These are phyloP conservation scores for Maconellicoccus hirsutus DNA, from an alignment of 1,140 invertebrate species.

Conservation along the genomic window DNA sequence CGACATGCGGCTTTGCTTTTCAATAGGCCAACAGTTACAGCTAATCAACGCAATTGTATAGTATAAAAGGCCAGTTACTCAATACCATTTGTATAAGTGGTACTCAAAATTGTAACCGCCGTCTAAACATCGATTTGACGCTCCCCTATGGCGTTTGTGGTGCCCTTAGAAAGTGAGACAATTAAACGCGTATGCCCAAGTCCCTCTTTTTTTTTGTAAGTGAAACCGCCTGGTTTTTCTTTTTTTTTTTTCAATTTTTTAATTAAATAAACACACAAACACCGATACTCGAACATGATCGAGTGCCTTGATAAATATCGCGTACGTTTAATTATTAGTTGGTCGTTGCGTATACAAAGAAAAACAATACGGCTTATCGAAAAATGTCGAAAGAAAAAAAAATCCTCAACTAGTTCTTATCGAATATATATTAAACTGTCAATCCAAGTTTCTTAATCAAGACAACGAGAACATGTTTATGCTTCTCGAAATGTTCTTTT, in stretches of 20 bases:
- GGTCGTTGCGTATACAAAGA: background rate
- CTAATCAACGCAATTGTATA: constrained; percentile 1
- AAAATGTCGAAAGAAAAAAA: background rate
- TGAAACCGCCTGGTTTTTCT: background rate
- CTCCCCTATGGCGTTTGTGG: background rate
- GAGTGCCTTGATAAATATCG: background rate
- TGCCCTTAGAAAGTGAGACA: too few relatives aligned
- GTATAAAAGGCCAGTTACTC: constrained; percentile 7
- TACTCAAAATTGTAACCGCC: background rate
- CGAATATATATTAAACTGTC: constrained; percentile 9
- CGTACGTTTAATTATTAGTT: background rate
- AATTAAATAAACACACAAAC: background rate
- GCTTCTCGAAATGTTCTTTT: constrained; percentile 3
- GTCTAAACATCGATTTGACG: background rate
- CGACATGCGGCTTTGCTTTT: background rate
- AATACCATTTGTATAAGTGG: background rate
- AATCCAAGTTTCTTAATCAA: constrained; percentile 4
- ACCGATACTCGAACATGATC: background rate
- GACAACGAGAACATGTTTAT: constrained; percentile 3
- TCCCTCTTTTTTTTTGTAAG: background rate
- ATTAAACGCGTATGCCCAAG: too few relatives aligned
- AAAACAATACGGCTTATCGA: background rate
- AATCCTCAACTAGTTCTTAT: constrained; percentile 4
- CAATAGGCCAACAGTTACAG: background rate
- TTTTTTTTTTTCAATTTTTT: too few relatives aligned